Conservation (phyloP, 2,888 invertebrate genomes). For the Drosophila recens region DNA sequence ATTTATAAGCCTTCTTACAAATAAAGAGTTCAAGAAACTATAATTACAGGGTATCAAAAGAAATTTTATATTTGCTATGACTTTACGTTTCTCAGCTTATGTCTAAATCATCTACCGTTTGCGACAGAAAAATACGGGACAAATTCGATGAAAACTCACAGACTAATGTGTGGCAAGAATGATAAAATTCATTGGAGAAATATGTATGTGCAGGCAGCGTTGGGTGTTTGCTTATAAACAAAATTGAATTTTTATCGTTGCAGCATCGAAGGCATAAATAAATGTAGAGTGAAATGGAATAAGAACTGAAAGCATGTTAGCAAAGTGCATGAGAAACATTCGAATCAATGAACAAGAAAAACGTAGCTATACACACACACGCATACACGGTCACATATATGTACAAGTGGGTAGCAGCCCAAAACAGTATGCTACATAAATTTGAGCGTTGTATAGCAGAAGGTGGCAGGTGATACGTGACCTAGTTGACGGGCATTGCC, state of each 20-base stretch:
- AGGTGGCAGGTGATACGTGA: slow-evolving; percentile 54
- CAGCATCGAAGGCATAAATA: slow-evolving; percentile 43
- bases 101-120: slow-evolving; percentile 22
- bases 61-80: too few relatives aligned
- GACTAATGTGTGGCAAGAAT: slow-evolving; percentile 53
- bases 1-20: too few relatives aligned
- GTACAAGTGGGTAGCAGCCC: slow-evolving; percentile 30
- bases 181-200: slow-evolving; percentile 40
- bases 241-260: slow-evolving; percentile 78
- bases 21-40: too few relatives aligned
- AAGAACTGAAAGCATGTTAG: slow-evolving; percentile 39
- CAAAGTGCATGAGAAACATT: slow-evolving; percentile 52
- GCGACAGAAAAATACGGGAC: slow-evolving; percentile 6
- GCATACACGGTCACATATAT: slow-evolving; percentile 5
- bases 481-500: slow-evolving; percentile 71
- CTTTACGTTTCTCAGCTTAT: too few relatives aligned
- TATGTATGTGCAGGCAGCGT: slow-evolving; percentile 11
- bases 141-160: slow-evolving; percentile 32
- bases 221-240: slow-evolving; percentile 57
- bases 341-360: slow-evolving; percentile 78
- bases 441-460: slow-evolving; percentile 24
- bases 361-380: slow-evolving; percentile 43
- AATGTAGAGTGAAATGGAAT: slow-evolving; percentile 27
- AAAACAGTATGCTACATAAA: slow-evolving; percentile 67
- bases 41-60: too few relatives aligned